Evolutionary conservation across 2,888 invertebrate genomes (phyloP), one percentile per base, ranked within the genome.

Genomic region (Bellardia pandia): DNA sequence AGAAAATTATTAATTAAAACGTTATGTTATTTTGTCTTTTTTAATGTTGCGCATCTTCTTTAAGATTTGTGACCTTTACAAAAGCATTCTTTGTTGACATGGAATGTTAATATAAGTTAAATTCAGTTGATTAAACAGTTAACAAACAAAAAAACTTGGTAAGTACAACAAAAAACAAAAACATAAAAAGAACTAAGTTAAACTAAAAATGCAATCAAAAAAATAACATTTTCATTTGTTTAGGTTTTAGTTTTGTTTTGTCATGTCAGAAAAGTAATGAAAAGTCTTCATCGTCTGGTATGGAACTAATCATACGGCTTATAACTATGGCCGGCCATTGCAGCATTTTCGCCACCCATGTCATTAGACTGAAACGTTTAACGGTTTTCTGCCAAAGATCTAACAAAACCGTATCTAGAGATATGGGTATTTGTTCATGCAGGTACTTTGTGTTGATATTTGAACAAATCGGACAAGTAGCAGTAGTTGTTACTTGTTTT

Each of bases 281-380:
- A 89, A 90, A 90, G 89, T 91, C 91, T 89, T 92, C 92, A 89
- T 91, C 91, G 86, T 90, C 90, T 85, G 92, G 92, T 89, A 92
- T 90, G 86, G 91, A 91, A 90, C 90, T 91, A 89, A 92, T 91
- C 89, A 92, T 90, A 90, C 92, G 92, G 90, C 91, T 92, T 90
- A 93, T 90, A 88, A 92, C 89, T 89, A 92, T 89, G 86, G 92
- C 92, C 89, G 93, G 93, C 92, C 92, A 92, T 90, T 92, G 92
- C 88, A 92, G 91, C 86, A 92, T 89, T 91, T 92, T 93, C 89
- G 91, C 90, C 89, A 92, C 91, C 92, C 93, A 93, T 89, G 90
- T 90, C 86, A 92, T 88, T 88, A 91, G 88, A 90, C 89, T 91
- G 89, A 91, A 90, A 86, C 91, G 91, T 89, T 90, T 90, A 86